Percentiles rank a stretch among this genome's conserved stretches.
Conservation (phyloP, 2,113 vertebrate genomes). For the Peromyscus leucopus region DNA sequence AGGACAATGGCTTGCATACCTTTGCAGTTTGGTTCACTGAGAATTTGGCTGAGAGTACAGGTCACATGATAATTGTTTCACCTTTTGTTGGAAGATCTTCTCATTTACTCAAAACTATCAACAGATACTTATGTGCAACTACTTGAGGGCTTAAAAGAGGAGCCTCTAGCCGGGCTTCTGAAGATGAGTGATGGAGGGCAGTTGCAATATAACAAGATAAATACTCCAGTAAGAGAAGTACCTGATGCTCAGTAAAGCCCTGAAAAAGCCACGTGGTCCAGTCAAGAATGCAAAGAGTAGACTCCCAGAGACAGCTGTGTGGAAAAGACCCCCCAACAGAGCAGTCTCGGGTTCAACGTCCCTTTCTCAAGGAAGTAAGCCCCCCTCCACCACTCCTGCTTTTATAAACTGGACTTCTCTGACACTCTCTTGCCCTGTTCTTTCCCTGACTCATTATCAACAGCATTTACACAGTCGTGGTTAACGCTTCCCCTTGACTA, state of each 20-base stretch:
- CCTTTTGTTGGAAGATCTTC: background rate
- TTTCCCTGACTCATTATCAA: background rate
- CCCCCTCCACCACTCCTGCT: background rate
- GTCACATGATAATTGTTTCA: background rate
- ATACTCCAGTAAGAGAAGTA: background rate
- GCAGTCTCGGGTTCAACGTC: background rate
- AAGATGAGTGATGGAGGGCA: background rate
- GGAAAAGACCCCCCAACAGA: background rate
- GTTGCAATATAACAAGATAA: background rate
- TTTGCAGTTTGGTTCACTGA: background rate
- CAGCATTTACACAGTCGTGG: background rate
- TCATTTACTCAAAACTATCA: background rate
- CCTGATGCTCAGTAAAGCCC: background rate
- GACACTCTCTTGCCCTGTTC: background rate
- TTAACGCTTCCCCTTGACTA: background rate
- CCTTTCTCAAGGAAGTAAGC: background rate
- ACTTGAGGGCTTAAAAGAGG: background rate
- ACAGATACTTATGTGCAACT: background rate
- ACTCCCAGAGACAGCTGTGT: background rate
- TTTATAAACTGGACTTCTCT: background rate
- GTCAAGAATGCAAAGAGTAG: background rate
- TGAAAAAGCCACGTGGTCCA: background rate
- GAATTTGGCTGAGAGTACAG: background rate
- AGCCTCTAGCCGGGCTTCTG: background rate
- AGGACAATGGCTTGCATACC: background rate